Evolutionary conservation across 2,888 invertebrate species (phyloP), one percentile per base, ranked within the genome.

Genomic region (Zhengitettix transpicula): DNA sequence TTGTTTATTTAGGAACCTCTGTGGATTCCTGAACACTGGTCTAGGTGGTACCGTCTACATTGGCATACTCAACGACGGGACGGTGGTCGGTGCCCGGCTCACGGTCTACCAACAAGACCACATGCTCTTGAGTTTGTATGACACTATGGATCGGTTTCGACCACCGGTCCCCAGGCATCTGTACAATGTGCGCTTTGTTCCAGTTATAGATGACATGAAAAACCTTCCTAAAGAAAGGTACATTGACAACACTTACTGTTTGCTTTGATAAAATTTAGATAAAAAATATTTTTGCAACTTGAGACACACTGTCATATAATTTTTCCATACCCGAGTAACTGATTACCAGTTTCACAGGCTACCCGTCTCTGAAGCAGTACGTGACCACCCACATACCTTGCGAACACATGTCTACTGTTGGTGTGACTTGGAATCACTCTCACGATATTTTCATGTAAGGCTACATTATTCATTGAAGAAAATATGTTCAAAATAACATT

Each of bases 21-120:
- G 72, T 67, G 74, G 68, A 0, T 72, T 73, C 65, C 65, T 74
- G 51, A 74, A 74, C 66, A 69, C 71, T 14, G 73, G 72, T 12
- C 61, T 64, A 42, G 73, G 73, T 42, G 74, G 74, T 9, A 70
- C 69, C 11, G 67, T 71, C 0, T 73, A 71, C 62, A 65, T 73
- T 15, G 74, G 74, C n/a, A 69, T 74, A 10, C 60, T 67, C 14
- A 73, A 74, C 64, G 64, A 63, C 62, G 73, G 73, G 5, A 57
- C 40, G 8, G 69, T 72, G 2, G 63, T 65, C 52, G 74, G 74
- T 10, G 56, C 73, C 10, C 59, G 64, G 10, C 64, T 73, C n/a
- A 70, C 72, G 8, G 65, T 64, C n/a, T 71, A 67, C 61, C 71
- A 71, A 69, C 56, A 60, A 55, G 67, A 68, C 56, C 68, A 68